Base-by-base conservation (phyloP, 2,113 vertebrate species). In the Tamias sibiricus region DNA sequence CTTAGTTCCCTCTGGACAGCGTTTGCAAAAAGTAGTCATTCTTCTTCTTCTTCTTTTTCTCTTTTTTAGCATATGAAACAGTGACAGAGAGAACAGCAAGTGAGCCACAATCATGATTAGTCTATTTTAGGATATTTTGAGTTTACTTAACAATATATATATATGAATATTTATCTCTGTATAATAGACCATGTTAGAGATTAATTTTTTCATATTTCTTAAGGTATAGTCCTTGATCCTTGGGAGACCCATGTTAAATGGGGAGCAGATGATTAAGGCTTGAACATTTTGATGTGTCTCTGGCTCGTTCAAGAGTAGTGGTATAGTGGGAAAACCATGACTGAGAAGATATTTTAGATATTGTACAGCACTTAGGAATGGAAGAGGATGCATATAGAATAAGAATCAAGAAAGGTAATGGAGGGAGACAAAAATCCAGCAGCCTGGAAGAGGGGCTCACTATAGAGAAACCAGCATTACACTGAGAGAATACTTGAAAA, bases 71-170 rank as follows among this genome's bases (percentile, higher is more conserved):
- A 75, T 26, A 6, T 72, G 71, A 93, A 87, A 40, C 1, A 76
- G 71, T 52, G 47, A 79, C 2, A 7, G 4, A 77, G 76, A 49
- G 12, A 92, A 26, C 13, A 57, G 7, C 12, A 83, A 84, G 10
- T 83, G 16, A 89, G 1, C 11, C 9, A 84, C 19, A 94, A 85
- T 57, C 66, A 92, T 42, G 1, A 0, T 57, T 42, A 49, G 0
- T 62, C 92, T 92, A 89, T 62, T 92, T 94, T 75, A 64, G 32
- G 64, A 14, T 80, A 80, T 87, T 59, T 93, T 47, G 30, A 54
- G 1, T 79, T 93, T 83, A 79, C 1, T 44, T 62, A 42, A 81
- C 54, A 62, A 24, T 20, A 7, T 32, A 4, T 71, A 2, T 44
- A 0, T 64, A 28, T 74, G 71, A 64, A 11, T 93, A 30, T 42